A percentile compares a stretch with the other conserved stretches of the same genome.
Evolutionary conservation across 2,888 invertebrate genomes (phyloP).

Genomic region (Tanytarsus gracilentus): DNA sequence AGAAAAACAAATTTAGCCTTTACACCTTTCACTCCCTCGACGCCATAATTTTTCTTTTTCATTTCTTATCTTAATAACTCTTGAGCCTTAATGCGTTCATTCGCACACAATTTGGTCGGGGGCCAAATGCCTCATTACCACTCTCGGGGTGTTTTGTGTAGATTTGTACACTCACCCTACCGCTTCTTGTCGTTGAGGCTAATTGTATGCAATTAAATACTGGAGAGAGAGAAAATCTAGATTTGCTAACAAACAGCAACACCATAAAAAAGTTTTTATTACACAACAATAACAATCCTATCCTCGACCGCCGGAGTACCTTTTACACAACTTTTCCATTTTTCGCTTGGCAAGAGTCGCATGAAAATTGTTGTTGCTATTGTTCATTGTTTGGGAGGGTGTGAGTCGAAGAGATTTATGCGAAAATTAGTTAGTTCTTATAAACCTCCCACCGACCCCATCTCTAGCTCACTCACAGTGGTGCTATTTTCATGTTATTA

Average conservation of each 20-base stretch:
- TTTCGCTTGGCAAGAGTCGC: no score
- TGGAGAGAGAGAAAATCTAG: conserved; percentile 10
- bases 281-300: conserved; percentile 10
- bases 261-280: conserved; percentile 13
- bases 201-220: conserved; percentile 22
- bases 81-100: conserved; percentile 20
- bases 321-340: neutral
- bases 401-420: conserved; percentile 11
- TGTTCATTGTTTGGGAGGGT: neutral
- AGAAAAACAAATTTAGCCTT: conserved; percentile 19
- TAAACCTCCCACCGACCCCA: neutral
- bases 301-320: neutral
- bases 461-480: no score
- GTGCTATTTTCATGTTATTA: neutral
- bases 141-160: no score
- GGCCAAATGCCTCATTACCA: no score
- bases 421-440: conserved; percentile 17
- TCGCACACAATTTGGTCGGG: conserved; percentile 23
- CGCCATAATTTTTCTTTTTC: conserved; percentile 17
- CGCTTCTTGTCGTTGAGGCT: no score
- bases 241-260: conserved; percentile 16
- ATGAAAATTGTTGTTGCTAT: neutral
- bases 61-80: conserved; percentile 9
- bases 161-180: no score
- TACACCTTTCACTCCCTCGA: conserved; percentile 17